Conservation (phyloP, 2,113 vertebrate species). For the Dissostichus mawsoni region DNA sequence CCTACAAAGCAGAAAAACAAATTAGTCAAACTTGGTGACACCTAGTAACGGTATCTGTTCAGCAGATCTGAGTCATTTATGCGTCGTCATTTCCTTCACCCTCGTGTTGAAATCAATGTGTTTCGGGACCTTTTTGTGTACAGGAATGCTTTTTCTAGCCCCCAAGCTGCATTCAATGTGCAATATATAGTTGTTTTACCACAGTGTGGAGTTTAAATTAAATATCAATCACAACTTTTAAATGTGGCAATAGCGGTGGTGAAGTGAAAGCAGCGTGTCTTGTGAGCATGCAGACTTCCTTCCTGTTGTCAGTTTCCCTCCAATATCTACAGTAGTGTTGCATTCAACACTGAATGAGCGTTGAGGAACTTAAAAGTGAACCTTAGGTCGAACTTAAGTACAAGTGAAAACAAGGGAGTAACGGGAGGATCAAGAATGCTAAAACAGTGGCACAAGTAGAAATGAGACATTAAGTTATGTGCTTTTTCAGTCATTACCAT, state of each 20-base stretch:
- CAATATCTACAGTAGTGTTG: neutral
- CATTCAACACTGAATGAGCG: neutral
- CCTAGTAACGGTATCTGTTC: neutral
- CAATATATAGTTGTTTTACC: fast-evolving
- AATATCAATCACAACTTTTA: conserved; percentile 3
- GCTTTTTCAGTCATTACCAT: neutral
- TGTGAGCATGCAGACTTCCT: conserved; percentile 47
- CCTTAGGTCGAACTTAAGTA: neutral
- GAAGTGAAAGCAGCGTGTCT: conserved; percentile 54
- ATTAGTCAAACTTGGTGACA: neutral
- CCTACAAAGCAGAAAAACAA: conserved; percentile 68
- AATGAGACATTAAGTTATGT: neutral
- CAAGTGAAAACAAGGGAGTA: neutral
- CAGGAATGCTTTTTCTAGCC: neutral
- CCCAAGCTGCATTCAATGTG: too few species aligned
- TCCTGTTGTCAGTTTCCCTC: conserved; percentile 52
- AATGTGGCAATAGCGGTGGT: conserved; percentile 10
- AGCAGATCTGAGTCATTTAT: neutral
- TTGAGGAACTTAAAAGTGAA: conserved; percentile 13
- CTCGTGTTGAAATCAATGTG: neutral
- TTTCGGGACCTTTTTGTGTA: neutral
- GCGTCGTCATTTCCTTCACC: conserved; percentile 3
- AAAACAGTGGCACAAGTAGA: neutral
- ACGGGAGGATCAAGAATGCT: neutral
- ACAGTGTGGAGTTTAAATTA: neutral